A percentile compares a stretch with the other conserved stretches of the same genome.
Evolutionary conservation across 1,140 invertebrate species (phyloP).

Genomic region (Psix sp.): DNA sequence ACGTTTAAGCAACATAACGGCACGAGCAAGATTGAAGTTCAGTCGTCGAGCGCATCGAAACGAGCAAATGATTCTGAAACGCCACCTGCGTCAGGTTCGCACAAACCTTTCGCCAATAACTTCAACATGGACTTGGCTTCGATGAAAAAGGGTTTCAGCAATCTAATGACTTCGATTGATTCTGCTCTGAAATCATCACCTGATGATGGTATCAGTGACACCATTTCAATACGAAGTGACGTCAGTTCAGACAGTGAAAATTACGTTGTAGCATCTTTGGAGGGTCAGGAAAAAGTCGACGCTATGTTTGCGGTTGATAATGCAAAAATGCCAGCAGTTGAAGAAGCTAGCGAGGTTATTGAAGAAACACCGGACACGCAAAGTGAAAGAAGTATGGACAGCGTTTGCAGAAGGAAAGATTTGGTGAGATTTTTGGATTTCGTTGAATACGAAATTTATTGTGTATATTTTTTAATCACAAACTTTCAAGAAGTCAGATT

Average conservation of each 20-base stretch:
- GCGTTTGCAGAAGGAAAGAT: conserved; percentile 87
- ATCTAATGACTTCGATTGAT: conserved; percentile 88
- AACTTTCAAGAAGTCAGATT: not conserved
- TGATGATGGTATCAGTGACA: conserved; percentile 84
- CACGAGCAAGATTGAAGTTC: conserved; percentile 61
- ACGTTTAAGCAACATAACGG: conserved; percentile 74
- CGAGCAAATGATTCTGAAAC: conserved; percentile 5
- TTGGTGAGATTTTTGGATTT: conserved; percentile 77
- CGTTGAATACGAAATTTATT: not conserved
- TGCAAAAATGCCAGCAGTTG: conserved; percentile 78
- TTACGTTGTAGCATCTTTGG: conserved; percentile 82
- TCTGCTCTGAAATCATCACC: conserved; percentile 84
- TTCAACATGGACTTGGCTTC: conserved; percentile 81
- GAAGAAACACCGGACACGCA: conserved; percentile 86
- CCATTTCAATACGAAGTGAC: conserved; percentile 83
- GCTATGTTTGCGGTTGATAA: conserved; percentile 76
- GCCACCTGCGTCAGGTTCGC: conserved; percentile 46
- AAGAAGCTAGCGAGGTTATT: conserved; percentile 90
- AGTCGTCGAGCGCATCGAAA: conserved; percentile 37
- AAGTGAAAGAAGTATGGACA: conserved; percentile 88
- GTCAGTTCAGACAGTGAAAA: conserved; percentile 89
- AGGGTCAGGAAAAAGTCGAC: conserved; percentile 81
- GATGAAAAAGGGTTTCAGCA: conserved; percentile 88
- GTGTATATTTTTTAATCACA: too few species aligned
- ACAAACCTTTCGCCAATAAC: conserved; percentile 72